Conservation (phyloP, 1,140 invertebrate species). For the Helicoverpa armigera region DNA sequence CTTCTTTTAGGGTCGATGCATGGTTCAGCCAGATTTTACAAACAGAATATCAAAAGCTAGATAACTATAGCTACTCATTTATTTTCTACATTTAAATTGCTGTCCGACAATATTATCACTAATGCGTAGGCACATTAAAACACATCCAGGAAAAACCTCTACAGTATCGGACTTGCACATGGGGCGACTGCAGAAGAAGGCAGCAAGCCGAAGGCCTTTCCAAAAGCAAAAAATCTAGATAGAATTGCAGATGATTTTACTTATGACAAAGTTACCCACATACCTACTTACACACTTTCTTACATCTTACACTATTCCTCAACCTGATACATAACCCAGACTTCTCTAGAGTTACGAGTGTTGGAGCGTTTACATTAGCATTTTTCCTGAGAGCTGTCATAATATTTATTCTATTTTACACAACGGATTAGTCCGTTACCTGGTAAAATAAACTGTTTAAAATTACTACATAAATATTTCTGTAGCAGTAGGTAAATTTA, state of each 20-base stretch:
- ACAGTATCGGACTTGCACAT: too few relatives aligned
- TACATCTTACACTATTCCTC: slow-evolving; percentile 4
- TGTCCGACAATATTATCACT: too few relatives aligned
- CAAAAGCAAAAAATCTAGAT: too few relatives aligned
- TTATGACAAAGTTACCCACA: neutral
- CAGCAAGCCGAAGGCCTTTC: neutral
- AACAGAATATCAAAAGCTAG: too few relatives aligned
- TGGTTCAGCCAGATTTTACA: too few relatives aligned
- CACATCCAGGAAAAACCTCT: too few relatives aligned
- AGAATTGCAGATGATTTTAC: too few relatives aligned
- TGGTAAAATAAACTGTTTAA: slow-evolving; percentile 45
- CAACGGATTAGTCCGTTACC: slow-evolving; percentile 42
- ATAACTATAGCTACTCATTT: too few relatives aligned
- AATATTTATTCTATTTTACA: slow-evolving; percentile 47
- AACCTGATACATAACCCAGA: slow-evolving; percentile 25
- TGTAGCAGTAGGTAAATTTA: slow-evolving; percentile 15
- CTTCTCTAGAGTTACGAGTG: neutral
- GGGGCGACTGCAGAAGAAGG: too few relatives aligned
- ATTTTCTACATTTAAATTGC: too few relatives aligned
- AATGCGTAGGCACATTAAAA: too few relatives aligned
- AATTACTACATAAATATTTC: slow-evolving; percentile 46
- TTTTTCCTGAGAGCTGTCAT: slow-evolving; percentile 29
- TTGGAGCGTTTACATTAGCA: slow-evolving; percentile 3
- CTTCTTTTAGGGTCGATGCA: too few relatives aligned
- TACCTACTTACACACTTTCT: slow-evolving; percentile 3